phyloP scores from a whole-genome alignment of 2,888 invertebrate genomes.

The Myopa tessellatipennis region DNA sequence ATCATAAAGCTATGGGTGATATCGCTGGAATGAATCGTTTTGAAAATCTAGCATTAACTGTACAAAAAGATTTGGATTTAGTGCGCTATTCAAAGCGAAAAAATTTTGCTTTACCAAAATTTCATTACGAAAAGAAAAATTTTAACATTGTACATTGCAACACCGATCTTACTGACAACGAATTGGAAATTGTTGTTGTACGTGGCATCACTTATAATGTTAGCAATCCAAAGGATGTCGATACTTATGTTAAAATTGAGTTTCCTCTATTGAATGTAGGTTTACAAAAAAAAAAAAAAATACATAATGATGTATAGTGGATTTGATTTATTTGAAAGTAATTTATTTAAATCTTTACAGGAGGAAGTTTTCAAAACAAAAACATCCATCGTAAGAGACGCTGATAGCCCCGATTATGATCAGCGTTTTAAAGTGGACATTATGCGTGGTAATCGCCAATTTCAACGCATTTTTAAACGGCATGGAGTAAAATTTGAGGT shows the following conservation, averaged over 20 bases:
- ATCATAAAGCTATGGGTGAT: conserved; percentile 90
- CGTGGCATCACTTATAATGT: conserved; percentile 90
- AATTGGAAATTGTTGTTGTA: conserved; percentile 86
- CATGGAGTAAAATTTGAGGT: conserved; percentile 92
- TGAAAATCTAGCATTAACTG: conserved; percentile 84
- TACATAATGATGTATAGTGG: neutral
- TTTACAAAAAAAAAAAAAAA: neutral
- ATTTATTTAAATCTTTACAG: conserved; percentile 63
- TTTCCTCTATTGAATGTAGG: conserved; percentile 76
- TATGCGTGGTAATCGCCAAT: conserved; percentile 81
- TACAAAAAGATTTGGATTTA: conserved; percentile 89
- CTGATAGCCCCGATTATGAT: conserved; percentile 90
- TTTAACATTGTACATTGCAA: conserved; percentile 94
- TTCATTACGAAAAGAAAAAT: conserved; percentile 91
- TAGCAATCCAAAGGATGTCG: conserved; percentile 85
- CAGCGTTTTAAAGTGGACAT: conserved; percentile 83
- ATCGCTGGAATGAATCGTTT: conserved; percentile 90
- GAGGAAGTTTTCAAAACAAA: conserved; percentile 81
- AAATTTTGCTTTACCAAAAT: conserved; percentile 79
- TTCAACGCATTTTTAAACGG: conserved; percentile 88
- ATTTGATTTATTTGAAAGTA: neutral
- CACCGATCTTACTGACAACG: conserved; percentile 92
- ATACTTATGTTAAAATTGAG: conserved; percentile 93
- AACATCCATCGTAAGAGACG: conserved; percentile 83
- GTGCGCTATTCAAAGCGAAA: conserved; percentile 78